These are phyloP conservation scores for Astyanax mexicanus DNA, from an alignment of 2,797 vertebrate species.

Conservation along the genomic window DNA sequence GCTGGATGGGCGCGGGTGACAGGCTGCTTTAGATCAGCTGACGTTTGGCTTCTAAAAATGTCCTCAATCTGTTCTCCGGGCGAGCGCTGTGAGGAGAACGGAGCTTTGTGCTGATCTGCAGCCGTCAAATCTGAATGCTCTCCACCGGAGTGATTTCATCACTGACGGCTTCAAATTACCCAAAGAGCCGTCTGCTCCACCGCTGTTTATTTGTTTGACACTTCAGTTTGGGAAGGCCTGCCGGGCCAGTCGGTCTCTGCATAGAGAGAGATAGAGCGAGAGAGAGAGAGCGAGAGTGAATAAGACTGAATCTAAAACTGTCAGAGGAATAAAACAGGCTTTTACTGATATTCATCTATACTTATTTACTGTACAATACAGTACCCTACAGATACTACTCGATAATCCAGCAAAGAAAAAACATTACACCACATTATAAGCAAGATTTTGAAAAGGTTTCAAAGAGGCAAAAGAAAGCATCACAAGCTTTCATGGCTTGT, in stretches of 20 bases:
- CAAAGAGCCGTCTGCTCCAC: slow-evolving; percentile 5
- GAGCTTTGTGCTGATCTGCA: slow-evolving; percentile 29
- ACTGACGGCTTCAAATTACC: slow-evolving; percentile 16
- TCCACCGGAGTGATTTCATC: slow-evolving; percentile 25
- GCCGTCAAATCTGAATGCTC: slow-evolving; percentile 24
- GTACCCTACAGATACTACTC: not conserved
- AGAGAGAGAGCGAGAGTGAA: not conserved
- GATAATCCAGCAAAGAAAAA: too few species aligned
- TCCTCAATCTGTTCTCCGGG: slow-evolving; percentile 35
- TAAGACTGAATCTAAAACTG: not conserved
- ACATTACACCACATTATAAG: too few species aligned
- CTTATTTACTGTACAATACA: too few species aligned
- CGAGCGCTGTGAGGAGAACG: slow-evolving; percentile 3
- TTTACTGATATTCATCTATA: not conserved
- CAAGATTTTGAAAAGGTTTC: too few species aligned
- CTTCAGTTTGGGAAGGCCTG: not conserved
- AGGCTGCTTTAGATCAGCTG: slow-evolving; percentile 39
- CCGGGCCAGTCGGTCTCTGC: not conserved
- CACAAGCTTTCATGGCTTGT: too few species aligned
- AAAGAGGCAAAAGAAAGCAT: too few species aligned
- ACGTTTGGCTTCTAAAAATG: slow-evolving; percentile 29
- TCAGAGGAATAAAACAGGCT: not conserved
- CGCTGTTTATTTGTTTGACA: slow-evolving; percentile 43
- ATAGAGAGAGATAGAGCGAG: not conserved
- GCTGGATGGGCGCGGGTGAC: not conserved